These are phyloP conservation scores for Dryobotodes eremita DNA, from an alignment of 2,888 invertebrate genomes.

Conservation along the genomic window DNA sequence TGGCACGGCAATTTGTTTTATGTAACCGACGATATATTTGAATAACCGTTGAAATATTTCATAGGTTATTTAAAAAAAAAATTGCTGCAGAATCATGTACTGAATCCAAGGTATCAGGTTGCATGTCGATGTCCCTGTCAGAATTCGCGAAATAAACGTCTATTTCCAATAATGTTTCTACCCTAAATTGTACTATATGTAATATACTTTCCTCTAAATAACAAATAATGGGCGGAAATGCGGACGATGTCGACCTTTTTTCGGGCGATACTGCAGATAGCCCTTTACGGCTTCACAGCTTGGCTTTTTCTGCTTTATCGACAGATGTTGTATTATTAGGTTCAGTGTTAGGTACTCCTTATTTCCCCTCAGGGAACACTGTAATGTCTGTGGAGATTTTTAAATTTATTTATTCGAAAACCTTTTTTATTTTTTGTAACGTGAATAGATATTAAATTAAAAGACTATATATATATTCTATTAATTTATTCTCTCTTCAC, in stretches of 20 bases:
- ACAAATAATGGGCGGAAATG: constrained; percentile 14
- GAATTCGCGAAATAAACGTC: neutral
- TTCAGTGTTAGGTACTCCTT: neutral
- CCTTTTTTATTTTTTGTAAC: too few relatives aligned
- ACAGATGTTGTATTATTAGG: constrained; percentile 3
- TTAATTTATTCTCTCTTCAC: neutral
- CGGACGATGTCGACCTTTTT: constrained; percentile 28
- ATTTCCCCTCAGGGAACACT: neutral
- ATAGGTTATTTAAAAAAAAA: too few relatives aligned
- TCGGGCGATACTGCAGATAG: constrained; percentile 20
- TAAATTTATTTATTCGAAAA: too few relatives aligned
- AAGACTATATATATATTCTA: too few relatives aligned
- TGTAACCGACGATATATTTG: too few relatives aligned
- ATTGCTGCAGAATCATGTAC: too few relatives aligned
- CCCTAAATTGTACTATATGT: neutral
- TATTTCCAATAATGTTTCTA: neutral
- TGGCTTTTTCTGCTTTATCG: constrained; percentile 15
- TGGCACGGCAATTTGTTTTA: too few relatives aligned
- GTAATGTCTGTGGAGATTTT: neutral
- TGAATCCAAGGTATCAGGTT: too few relatives aligned
- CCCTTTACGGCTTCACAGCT: constrained; percentile 16
- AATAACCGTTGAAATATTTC: too few relatives aligned
- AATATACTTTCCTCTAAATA: neutral
- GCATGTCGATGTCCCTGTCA: too few relatives aligned
- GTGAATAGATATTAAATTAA: too few relatives aligned